Percentiles rank a stretch among this genome's conserved stretches.
phyloP scores from a whole-genome alignment of 1,140 invertebrate species.

The Drosophila parvula region DNA sequence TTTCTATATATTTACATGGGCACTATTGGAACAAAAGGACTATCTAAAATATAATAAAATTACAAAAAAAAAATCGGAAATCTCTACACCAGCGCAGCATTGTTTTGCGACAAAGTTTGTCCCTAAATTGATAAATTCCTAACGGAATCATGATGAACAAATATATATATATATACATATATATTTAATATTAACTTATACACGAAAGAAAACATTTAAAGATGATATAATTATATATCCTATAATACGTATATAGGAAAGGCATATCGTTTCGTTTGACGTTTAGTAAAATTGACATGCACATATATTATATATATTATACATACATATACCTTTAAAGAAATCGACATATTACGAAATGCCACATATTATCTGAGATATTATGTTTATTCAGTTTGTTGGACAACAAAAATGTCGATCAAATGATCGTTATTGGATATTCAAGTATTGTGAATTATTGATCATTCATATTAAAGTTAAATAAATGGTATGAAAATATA shows the following conservation, averaged over 20 bases:
- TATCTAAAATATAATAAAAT: slow-evolving; percentile 4
- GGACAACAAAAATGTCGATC: slow-evolving; percentile 23
- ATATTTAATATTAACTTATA: slow-evolving; percentile 34
- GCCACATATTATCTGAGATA: slow-evolving; percentile 60
- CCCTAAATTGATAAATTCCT: slow-evolving; percentile 27
- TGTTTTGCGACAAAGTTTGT: slow-evolving; percentile 23
- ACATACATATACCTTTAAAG: slow-evolving; percentile 19
- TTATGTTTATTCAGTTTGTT: slow-evolving; percentile 55
- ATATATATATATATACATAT: slow-evolving; percentile 13
- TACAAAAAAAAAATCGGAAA: background rate
- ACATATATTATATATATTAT: slow-evolving; percentile 6
- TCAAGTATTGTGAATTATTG: slow-evolving; percentile 54
- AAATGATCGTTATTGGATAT: slow-evolving; percentile 40
- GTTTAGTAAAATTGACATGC: slow-evolving; percentile 70
- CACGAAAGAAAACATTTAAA: slow-evolving; percentile 4
- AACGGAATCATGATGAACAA: slow-evolving; percentile 7
- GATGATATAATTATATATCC: slow-evolving; percentile 15
- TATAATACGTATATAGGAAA: slow-evolving; percentile 36
- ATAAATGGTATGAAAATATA: slow-evolving; percentile 54
- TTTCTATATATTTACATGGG: slow-evolving; percentile 57
- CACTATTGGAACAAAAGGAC: slow-evolving; percentile 45
- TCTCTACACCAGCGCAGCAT: slow-evolving; percentile 13
- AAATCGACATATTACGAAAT: slow-evolving; percentile 28
- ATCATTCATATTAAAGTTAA: slow-evolving; percentile 65
- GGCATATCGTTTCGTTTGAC: slow-evolving; percentile 75